Base-by-base conservation (phyloP, 2,113 vertebrate species). In the Xerus inauris region DNA sequence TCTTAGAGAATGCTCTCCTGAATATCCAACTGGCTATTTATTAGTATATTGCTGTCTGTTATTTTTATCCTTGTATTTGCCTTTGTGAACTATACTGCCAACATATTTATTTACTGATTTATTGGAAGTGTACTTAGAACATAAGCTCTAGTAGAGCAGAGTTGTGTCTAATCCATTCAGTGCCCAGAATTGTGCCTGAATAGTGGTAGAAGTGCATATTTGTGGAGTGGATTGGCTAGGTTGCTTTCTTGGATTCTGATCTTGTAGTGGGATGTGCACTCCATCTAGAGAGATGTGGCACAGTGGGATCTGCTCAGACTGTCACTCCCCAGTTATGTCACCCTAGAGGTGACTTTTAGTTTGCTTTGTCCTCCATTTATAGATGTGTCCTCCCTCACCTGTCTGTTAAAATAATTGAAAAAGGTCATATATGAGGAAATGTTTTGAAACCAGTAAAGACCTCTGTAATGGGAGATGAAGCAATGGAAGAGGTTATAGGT, bases 191-290 rank as follows among this genome's bases (percentile, higher is more conserved):
- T 69, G 47, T 47, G 5, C 32, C 82, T 79, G 28, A 47, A 47
- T 8, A 17, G n/a, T 16, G 19, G 17, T 19, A n/a, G n/a, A 42
- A 59, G 0, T 24, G 5, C 20, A 2, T 7, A 30, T 57, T 71
- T 47, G 28, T n/a, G 45, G 38, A 38, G 12, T 26, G 6, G 73
- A 80, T 38, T 6, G 30, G 5, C 30, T 51, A 75, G 28, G 35
- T 35, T 91, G 1, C 65, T 69, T 73, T 54, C n/a, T 22, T 35
- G 76, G 57, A 19, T 7, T 14, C 59, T 28, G 45, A 30, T 45
- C 26, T 17, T 4, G 1, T n/a, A 24, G 42, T 45, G 12, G 1
- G 59, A 59, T 26, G 12, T 8, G 16, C 2, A 26, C 9, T 13
- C 26, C 5, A 30, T 40, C 45, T 32, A 9, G 17, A 57, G 20